Evolutionary conservation across 2,797 vertebrate genomes (phyloP), one percentile per base, ranked within the genome.

Genomic region (Acridotheres tristis): DNA sequence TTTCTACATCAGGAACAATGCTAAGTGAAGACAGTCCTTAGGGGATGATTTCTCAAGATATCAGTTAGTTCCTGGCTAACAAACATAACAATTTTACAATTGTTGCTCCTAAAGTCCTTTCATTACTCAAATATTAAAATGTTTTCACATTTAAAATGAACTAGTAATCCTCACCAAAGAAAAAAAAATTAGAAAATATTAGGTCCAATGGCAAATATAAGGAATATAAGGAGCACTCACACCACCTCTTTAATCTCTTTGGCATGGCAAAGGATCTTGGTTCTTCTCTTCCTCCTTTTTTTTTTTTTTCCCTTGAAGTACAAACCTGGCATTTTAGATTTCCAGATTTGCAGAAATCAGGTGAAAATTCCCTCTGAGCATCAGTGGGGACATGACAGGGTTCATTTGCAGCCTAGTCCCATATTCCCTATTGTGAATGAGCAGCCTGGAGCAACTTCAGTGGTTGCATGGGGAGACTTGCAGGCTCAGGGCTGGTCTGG

Each of bases 381-480:
- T 53, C 18, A n/a, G 8, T 18, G 57, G 51, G 25, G 89, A 27
- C 5, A 22, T 6, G 1, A 1, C 19, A 40, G 29, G 4, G 4
- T 50, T 90, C 12, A 19, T 71, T 22, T 51, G 61, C 82, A 58
- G 16, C n/a, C 43, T n/a, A 13, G 66, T n/a, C 7, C 8, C 23
- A 10, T 13, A 11, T 1, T 1, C 10, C 9, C 4, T 48, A 3
- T 6, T 32, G 21, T 43, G 27, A 43, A 30, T 6, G 20, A 13
- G 11, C 58, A 40, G 23, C 0, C 0, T 1, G 5, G 34, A 78
- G 26, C 16, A 51, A 30, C 27, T 59, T 30, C 45, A 30, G 38
- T 0, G 0, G 9, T 14, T 59, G n/a, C 16, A 19, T 2, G 32
- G 29, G 8, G 8, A 38, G 4, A 71, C 1, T 20, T 27, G 15